phyloP scores from a whole-genome alignment of 2,888 invertebrate species.

The Drosophila kambysellisi region DNA sequence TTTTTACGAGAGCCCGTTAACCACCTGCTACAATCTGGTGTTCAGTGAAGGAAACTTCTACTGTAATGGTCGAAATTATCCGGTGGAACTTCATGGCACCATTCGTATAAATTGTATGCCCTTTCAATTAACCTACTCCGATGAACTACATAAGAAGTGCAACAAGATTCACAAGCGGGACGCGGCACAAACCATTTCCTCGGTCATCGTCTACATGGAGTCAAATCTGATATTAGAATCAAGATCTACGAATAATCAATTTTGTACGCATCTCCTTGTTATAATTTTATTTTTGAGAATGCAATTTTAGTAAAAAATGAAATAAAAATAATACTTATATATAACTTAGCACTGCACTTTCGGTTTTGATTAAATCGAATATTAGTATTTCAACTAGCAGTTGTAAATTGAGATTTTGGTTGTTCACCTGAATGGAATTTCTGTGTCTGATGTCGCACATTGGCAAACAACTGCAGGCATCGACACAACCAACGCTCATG shows the following conservation, averaged over 20 bases:
- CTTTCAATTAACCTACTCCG: slow-evolving; percentile 50
- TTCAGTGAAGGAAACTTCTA: slow-evolving; percentile 40
- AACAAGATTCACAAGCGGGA: not conserved
- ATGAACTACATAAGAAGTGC: slow-evolving; percentile 43
- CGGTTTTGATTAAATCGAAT: slow-evolving; percentile 25
- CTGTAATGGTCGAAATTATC: slow-evolving; percentile 57
- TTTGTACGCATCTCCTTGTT: slow-evolving; percentile 21
- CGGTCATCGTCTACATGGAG: slow-evolving; percentile 65
- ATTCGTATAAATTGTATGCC: slow-evolving; percentile 47
- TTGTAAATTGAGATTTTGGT: not conserved
- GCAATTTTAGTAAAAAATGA: slow-evolving; percentile 15
- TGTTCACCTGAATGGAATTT: not conserved
- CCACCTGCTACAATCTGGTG: slow-evolving; percentile 52
- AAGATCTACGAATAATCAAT: slow-evolving; percentile 10
- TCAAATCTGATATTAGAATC: slow-evolving; percentile 32
- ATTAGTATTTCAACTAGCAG: slow-evolving; percentile 7
- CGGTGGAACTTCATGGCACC: slow-evolving; percentile 6
- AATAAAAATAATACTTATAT: not conserved
- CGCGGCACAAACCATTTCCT: slow-evolving; percentile 38
- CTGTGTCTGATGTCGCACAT: no score
- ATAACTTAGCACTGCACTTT: not conserved
- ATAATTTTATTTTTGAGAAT: slow-evolving; percentile 28
- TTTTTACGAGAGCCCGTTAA: slow-evolving; percentile 62
- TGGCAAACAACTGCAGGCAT: no score
- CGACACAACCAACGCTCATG: slow-evolving; percentile 19